These are phyloP conservation scores for Dicrurus megarhynchus DNA, from an alignment of 2,113 vertebrate genomes.

Conservation along the genomic window DNA sequence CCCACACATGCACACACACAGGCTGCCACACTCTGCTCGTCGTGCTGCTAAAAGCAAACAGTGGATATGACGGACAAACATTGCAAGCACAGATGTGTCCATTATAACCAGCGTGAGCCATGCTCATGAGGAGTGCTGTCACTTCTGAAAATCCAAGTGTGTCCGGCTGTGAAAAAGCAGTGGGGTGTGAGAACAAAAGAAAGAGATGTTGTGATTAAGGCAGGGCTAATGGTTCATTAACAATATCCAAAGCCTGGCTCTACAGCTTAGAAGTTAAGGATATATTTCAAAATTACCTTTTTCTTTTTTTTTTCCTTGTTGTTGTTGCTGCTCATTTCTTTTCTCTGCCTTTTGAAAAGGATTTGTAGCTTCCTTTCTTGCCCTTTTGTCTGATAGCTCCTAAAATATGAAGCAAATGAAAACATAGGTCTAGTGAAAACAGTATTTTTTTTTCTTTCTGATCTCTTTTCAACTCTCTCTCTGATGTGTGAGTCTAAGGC, in stretches of 20 bases:
- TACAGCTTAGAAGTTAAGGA: slow-evolving; percentile 29
- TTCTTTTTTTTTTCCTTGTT: neutral
- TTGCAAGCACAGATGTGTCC: slow-evolving; percentile 67
- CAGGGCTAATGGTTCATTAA: slow-evolving; percentile 65
- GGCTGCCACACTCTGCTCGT: slow-evolving; percentile 18
- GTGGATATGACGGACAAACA: slow-evolving; percentile 58
- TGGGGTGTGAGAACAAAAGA: slow-evolving; percentile 73
- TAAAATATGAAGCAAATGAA: slow-evolving; percentile 56
- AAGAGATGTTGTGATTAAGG: slow-evolving; percentile 64
- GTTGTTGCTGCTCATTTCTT: neutral
- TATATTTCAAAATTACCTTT: slow-evolving; percentile 61
- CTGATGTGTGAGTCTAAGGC: neutral
- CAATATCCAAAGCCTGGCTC: slow-evolving; percentile 20
- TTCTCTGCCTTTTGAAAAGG: slow-evolving; percentile 34
- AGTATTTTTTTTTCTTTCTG: slow-evolving; percentile 14
- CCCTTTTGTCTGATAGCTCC: slow-evolving; percentile 34
- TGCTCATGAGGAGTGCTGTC: slow-evolving; percentile 54
- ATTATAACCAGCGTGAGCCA: slow-evolving; percentile 63
- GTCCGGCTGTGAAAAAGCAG: slow-evolving; percentile 55
- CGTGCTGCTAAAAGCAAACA: slow-evolving; percentile 72
- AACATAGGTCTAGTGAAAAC: slow-evolving; percentile 33
- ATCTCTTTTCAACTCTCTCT: neutral
- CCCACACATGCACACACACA: slow-evolving; percentile 6
- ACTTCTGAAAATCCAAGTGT: slow-evolving; percentile 60
- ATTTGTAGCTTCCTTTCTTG: slow-evolving; percentile 48